A percentile compares a stretch with the other conserved stretches of the same genome.
Evolutionary conservation across 2,888 invertebrate genomes (phyloP).

Genomic region (Galerucella calmariensis): DNA sequence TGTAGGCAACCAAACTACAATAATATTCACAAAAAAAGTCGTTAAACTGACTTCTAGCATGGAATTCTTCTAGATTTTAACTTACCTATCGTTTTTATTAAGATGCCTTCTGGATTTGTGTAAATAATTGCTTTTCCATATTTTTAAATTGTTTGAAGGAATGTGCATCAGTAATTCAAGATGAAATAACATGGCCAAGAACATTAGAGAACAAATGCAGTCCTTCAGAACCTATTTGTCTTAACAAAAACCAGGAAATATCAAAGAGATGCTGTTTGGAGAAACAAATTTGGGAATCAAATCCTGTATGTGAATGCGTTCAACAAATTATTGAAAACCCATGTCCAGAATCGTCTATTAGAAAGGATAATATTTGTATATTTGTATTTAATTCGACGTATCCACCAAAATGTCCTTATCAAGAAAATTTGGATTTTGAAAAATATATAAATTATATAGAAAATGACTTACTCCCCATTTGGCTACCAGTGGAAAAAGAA

Average conservation of each 20-base stretch:
- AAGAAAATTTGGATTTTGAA: constrained; percentile 45
- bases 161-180: constrained; percentile 23
- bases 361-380: constrained; percentile 41
- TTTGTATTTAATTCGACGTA: constrained; percentile 39
- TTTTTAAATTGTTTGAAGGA: constrained; percentile 18
- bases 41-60: too few relatives aligned
- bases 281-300: constrained; percentile 41
- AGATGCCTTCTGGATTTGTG: too few relatives aligned
- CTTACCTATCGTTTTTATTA: too few relatives aligned
- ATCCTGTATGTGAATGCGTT: constrained; percentile 34
- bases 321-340: constrained; percentile 44
- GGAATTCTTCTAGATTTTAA: too few relatives aligned
- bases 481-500: constrained; percentile 51
- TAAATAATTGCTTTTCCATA: too few relatives aligned
- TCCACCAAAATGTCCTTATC: constrained; percentile 50
- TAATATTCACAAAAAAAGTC: too few relatives aligned
- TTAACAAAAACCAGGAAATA: constrained; percentile 7
- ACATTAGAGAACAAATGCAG: constrained; percentile 10
- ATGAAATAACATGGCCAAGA: constrained; percentile 30
- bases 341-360: constrained; percentile 43
- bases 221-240: constrained; percentile 26
- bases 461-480: constrained; percentile 42
- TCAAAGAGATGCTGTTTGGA: constrained; percentile 38
- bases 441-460: constrained; percentile 40
- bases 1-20: too few relatives aligned